Percentiles rank a stretch among this genome's conserved stretches.
Evolutionary conservation across 2,113 vertebrate genomes (phyloP).

Genomic region (Melanocharis versteri): DNA sequence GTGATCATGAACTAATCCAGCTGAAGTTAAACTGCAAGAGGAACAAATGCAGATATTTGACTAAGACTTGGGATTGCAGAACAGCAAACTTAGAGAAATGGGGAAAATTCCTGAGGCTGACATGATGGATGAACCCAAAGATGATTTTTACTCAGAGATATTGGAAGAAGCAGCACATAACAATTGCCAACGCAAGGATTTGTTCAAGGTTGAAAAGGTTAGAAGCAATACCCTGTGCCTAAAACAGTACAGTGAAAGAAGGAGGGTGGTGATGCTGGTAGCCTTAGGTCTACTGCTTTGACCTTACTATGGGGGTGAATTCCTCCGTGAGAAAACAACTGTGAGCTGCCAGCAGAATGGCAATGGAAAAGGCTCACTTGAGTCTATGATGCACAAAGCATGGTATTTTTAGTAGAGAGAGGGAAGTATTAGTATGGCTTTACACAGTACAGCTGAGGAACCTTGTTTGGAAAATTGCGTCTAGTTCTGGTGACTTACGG

Average conservation of each 20-base stretch:
- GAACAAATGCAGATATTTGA: neutral
- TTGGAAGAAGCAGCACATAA: neutral
- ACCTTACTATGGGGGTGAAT: neutral
- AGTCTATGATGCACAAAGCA: neutral
- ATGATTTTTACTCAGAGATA: neutral
- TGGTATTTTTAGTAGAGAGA: conserved; percentile 24
- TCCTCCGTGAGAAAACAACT: neutral
- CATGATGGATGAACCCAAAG: neutral
- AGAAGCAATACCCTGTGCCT: neutral
- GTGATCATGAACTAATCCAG: neutral
- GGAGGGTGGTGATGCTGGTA: neutral
- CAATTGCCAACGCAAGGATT: neutral
- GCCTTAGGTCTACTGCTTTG: neutral
- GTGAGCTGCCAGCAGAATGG: neutral
- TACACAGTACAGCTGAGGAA: neutral
- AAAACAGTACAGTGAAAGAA: neutral
- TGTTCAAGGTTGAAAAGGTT: neutral
- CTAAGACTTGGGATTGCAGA: neutral
- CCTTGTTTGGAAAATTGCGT: neutral
- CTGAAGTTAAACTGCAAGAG: neutral
- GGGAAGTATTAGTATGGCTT: neutral
- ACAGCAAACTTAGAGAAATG: neutral
- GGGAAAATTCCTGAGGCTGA: neutral
- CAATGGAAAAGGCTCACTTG: conserved; percentile 14
- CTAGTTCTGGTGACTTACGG: neutral